Conservation (phyloP, 2,797 vertebrate species). For the Kryptopterus vitreolus region DNA sequence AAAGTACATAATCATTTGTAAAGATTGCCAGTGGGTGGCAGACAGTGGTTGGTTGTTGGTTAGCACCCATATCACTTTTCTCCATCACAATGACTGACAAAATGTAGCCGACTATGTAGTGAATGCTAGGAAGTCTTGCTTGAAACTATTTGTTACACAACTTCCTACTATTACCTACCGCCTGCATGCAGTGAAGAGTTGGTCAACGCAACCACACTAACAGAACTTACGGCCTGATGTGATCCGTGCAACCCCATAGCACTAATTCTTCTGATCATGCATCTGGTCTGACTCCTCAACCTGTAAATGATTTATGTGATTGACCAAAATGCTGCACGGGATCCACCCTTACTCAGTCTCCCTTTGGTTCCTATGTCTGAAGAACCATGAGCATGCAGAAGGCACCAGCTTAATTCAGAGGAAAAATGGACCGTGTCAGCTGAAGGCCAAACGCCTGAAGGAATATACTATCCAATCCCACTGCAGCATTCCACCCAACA, state of each 20-base stretch:
- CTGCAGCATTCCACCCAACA: slow-evolving; percentile 85
- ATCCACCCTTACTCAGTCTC: slow-evolving; percentile 68
- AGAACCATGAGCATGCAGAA: slow-evolving; percentile 71
- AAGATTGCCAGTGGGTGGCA: background rate
- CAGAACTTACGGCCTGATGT: slow-evolving; percentile 24
- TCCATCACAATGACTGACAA: background rate
- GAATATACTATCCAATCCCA: slow-evolving; percentile 89
- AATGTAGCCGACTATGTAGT: background rate
- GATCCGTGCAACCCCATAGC: background rate
- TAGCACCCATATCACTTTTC: background rate
- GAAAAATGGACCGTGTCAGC: slow-evolving; percentile 71
- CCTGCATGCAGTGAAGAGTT: slow-evolving; percentile 53
- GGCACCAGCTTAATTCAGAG: slow-evolving; percentile 59
- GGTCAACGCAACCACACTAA: slow-evolving; percentile 31
- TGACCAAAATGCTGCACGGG: slow-evolving; percentile 55
- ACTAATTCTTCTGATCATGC: slow-evolving; percentile 23
- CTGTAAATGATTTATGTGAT: slow-evolving; percentile 42
- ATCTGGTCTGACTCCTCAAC: slow-evolving; percentile 18
- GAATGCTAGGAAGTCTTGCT: background rate
- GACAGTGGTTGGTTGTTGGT: background rate
- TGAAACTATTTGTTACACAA: slow-evolving; percentile 28
- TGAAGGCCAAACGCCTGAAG: slow-evolving; percentile 84
- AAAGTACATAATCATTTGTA: background rate
- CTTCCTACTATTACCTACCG: slow-evolving; percentile 10
- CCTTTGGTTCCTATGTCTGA: slow-evolving; percentile 76